Evolutionary conservation across 2,888 invertebrate species (phyloP), one percentile per base, ranked within the genome.

Genomic region (Alviniconcha strummeri): DNA sequence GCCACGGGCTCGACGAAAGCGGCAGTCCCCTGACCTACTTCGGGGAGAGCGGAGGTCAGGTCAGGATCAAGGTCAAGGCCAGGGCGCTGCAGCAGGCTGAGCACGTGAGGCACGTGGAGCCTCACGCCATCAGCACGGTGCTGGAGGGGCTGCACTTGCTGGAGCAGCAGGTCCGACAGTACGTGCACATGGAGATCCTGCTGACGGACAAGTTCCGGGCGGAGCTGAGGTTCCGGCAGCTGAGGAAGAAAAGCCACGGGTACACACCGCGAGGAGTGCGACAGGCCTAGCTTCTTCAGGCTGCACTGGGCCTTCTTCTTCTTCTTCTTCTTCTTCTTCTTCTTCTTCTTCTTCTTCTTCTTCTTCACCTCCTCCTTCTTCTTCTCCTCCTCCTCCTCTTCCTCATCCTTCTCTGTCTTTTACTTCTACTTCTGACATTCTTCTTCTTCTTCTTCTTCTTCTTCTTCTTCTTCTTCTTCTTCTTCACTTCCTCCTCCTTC

Each of bases 121-220:
- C 87, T 0, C 85, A 88, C 67, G 87, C 88, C 56, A 88, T 89
- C 74, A 85, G 87, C 79, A 86, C 89, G 4, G 86, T 90, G 60
- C 84, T 88, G 74, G 89, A 90, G 54, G 87, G 88, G 0, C 80
- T 90, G 13, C 84, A 86, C 11, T 76, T 87, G 36, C 78, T 90
- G 81, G 89, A 90, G 77, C 83, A 83, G 72, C 88, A 90, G 75
- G 77, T 90, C 19, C 84, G 87, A 19, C 86, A 88, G 75, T 90
- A 90, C 81, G 86, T 89, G 7, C 88, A 88, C 64, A 80, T 87
- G 75, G 90, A 90, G 83, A 84, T 89, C 54, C 82, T 84, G 60
- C 80, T 89, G 72, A 86, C 89, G 0, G 89, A 89, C 80, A 88
- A 88, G 80, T 89, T 85, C 79, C 79, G 88, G 55, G 75, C 84